Evolutionary conservation across 35 echinoderm and acorn worm species (phyloP), one percentile per base, ranked within the genome.

Genomic region (Holothuria glaberrima): DNA sequence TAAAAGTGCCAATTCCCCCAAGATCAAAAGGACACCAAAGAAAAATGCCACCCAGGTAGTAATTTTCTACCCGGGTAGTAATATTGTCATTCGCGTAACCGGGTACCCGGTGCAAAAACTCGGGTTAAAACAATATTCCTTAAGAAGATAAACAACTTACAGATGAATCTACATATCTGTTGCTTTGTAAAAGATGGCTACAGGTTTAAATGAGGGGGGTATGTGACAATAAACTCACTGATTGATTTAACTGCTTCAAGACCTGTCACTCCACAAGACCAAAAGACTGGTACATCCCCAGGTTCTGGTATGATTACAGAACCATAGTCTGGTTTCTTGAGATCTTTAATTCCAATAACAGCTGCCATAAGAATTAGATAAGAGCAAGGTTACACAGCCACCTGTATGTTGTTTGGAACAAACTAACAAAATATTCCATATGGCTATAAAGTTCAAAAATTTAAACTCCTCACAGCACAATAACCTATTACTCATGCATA

Each of bases 201-300:
- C 63, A 5, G 63, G 4, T 24, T 3, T 24, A 24, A 16, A 24
- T n/a, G n/a, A n/a, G n/a, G 63, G 16, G 21, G 6, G 29, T 67
- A 4, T 24, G 63, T 6, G 4, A 16, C 9, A 45, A 54, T 48
- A 46, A 9, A 91, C 94, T 90, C 84, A 97, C 94, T 93, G 21
- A 72, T 30, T 78, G 95, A 58, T 69, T 90, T 86, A 22, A 98
- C 34, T n/a, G 93, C 93, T 58, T 92, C 90, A 32, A 82, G 6
- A 13, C 87, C 93, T 26, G 95, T 98, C 12, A 92, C 88, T 41
- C 95, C 95, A 90, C 95, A 98, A 2, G 90, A 61, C 95, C 95
- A 98, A 34, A 98, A 98, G 22, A 98, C 90, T 22, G 95, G 46
- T 5, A 94, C 62, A 74, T 98, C 95, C 21, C 71, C 90, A 2